Evolutionary conservation across 1,140 invertebrate genomes (phyloP), one percentile per base, ranked within the genome.

Genomic region (Carposina sasakii): DNA sequence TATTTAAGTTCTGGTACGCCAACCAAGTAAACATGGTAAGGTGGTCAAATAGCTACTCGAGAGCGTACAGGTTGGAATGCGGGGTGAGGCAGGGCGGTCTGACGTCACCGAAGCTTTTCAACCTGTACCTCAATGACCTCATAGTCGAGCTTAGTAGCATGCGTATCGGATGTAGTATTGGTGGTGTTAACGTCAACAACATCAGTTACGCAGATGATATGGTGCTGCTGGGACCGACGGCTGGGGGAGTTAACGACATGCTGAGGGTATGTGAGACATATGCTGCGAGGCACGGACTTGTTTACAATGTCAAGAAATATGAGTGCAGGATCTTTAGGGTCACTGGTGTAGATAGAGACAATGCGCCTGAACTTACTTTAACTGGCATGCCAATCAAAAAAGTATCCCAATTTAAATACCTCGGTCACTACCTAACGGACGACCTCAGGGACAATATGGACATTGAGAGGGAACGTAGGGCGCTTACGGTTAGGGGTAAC

Each of bases 51-150:
- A 12, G 13, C 16, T 16, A 10, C 15, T 36, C 33, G 33, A 5
- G 16, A 5, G 6, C 9, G 33, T 36, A 36, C 33, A 36, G 33
- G 33, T 36, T 36, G 33, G 33, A 36, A 15, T 36, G 33, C 33
- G 33, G 33, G 33, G 33, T 36, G 5, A 36, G 33, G 9, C 9
- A 36, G 33, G 15, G 33, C 5, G 33, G 33, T 8, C 15, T 36
- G 16, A 12, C 6, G 8, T 36, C 33, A 15, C 33, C 33, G 8
- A 8, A 10, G 33, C 33, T 36, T 36, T 36, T 40, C 17, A 40
- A 40, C 13, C 17, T 40, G 3, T 40, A 40, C 13, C 6, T 40
- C 31, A 34, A 34, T 13, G 5, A 9, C 5, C 31, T 34, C 5
- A 34, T 34, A 4, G 31, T 10, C 4, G 31, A 34, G 15, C 26